These are phyloP conservation scores for Macrosiphum euphorbiae DNA, from an alignment of 2,888 invertebrate genomes.

Conservation along the genomic window DNA sequence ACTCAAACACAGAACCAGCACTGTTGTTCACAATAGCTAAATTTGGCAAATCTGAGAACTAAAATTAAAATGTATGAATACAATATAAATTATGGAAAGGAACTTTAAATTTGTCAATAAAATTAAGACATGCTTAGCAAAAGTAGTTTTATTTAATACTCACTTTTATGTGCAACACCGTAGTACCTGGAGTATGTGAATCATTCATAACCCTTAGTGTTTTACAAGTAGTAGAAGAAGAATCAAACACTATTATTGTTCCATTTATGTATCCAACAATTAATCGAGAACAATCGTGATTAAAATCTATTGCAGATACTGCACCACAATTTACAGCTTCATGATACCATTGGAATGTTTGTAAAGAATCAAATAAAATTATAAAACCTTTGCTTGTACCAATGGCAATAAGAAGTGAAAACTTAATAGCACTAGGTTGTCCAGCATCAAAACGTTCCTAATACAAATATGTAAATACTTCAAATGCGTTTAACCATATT, in stretches of 20 bases:
- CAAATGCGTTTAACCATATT: conserved; percentile 20
- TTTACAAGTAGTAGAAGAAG: conserved; percentile 78
- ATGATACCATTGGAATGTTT: conserved; percentile 90
- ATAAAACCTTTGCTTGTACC: conserved; percentile 95
- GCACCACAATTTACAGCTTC: conserved; percentile 82
- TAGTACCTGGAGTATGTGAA: conserved; percentile 86
- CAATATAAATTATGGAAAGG: background rate
- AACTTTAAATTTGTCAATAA: background rate
- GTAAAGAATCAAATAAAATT: conserved; percentile 87
- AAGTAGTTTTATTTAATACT: conserved; percentile 49
- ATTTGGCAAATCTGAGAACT: conserved; percentile 81
- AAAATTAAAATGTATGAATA: conserved; percentile 61
- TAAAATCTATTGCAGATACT: conserved; percentile 81
- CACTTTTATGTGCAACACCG: conserved; percentile 82
- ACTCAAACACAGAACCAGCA: conserved; percentile 95
- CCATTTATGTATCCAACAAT: conserved; percentile 86
- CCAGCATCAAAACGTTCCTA: conserved; percentile 92
- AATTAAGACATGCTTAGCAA: background rate
- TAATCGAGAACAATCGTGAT: conserved; percentile 87
- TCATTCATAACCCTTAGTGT: conserved; percentile 81
- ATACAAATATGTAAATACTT: conserved; percentile 67
- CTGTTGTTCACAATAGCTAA: conserved; percentile 89
- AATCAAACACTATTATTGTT: conserved; percentile 90
- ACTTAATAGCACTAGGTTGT: conserved; percentile 85
- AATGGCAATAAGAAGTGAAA: conserved; percentile 82